Base-by-base conservation (phyloP, 2,113 vertebrate genomes). In the Microtus pennsylvanicus region DNA sequence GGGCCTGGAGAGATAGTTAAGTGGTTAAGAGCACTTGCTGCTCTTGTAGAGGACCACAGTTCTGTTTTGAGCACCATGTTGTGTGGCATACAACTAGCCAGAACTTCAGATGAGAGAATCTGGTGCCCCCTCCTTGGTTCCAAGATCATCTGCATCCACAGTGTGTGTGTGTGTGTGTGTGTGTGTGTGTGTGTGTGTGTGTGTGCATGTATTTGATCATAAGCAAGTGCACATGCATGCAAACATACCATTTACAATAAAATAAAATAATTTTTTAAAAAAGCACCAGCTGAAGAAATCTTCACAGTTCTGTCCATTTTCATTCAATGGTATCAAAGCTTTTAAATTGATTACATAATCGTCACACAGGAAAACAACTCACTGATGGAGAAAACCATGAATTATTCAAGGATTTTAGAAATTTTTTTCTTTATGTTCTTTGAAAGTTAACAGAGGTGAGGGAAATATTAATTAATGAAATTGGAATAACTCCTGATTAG, bases 381-480 rank as follows among this genome's bases (percentile, higher is more conserved):
- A 28, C 50, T 19, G n/a, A 77, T 76, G 87, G 42, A 87, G 28
- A 96, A 95, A 87, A 19, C 3, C 90, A 72, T 75, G 8, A 92
- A 76, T 75, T 6, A 92, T 69, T 95, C 24, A 77, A 45, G 65
- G 12, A 81, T 45, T 67, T 87, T 76, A 50, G 69, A 90, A 42
- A 24, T 91, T 91, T 76, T 76, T 16, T 75, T 69, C 77, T 55
- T 24, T 76, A 87, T 81, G 87, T 67, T 95, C 16, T 16, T 94
- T 93, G 95, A 92, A 94, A 63, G 69, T 96, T 35, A 95, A 72
- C n/a, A 70, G 6, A 70, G 3, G 12, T n/a, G 21, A 95, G 22
- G 10, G 70, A 93, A 96, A 92, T 69, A 95, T 86, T 94, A 90
- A 87, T 58, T 94, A 93, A 88, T 95, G 81, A 70, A 9, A 89